phyloP scores from a whole-genome alignment of 2,888 invertebrate genomes.

The Thereva nobilitata region DNA sequence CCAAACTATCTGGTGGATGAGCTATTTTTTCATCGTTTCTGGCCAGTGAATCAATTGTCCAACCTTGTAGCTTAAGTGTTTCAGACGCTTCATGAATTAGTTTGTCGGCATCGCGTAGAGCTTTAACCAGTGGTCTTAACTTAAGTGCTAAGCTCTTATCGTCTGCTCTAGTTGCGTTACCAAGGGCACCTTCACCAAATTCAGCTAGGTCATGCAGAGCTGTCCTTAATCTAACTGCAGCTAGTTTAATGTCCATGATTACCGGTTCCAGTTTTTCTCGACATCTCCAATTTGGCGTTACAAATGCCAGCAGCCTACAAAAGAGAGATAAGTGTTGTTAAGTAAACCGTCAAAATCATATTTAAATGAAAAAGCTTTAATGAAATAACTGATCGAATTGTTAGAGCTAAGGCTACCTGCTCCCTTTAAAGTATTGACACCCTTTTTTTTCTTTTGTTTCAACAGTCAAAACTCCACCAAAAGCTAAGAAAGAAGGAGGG shows the following conservation, averaged over 20 bases:
- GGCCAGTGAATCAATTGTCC: conserved; percentile 72
- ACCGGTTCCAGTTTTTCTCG: conserved; percentile 77
- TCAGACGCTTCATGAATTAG: conserved; percentile 78
- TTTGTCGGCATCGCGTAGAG: conserved; percentile 77
- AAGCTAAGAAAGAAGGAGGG: too few species aligned
- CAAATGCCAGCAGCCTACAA: conserved; percentile 68
- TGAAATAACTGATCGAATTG: too few species aligned
- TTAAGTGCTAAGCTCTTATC: conserved; percentile 78
- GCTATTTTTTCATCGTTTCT: conserved; percentile 53
- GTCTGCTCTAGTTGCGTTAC: conserved; percentile 80
- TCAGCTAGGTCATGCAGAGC: conserved; percentile 85
- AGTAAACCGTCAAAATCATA: neutral
- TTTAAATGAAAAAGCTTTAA: neutral
- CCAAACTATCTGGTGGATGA: conserved; percentile 76
- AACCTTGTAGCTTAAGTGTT: conserved; percentile 74
- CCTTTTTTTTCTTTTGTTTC: too few species aligned
- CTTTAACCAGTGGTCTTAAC: conserved; percentile 77
- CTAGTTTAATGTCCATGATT: conserved; percentile 81
- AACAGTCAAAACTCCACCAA: too few species aligned
- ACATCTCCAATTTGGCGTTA: conserved; percentile 80
- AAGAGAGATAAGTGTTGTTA: conserved; percentile 11
- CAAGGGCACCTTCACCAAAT: conserved; percentile 85
- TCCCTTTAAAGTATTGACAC: too few species aligned
- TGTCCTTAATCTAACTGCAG: conserved; percentile 75
- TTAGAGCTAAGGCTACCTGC: too few species aligned